Conservation (phyloP, 1,140 invertebrate species). For the Tetragnatha versicolor region DNA sequence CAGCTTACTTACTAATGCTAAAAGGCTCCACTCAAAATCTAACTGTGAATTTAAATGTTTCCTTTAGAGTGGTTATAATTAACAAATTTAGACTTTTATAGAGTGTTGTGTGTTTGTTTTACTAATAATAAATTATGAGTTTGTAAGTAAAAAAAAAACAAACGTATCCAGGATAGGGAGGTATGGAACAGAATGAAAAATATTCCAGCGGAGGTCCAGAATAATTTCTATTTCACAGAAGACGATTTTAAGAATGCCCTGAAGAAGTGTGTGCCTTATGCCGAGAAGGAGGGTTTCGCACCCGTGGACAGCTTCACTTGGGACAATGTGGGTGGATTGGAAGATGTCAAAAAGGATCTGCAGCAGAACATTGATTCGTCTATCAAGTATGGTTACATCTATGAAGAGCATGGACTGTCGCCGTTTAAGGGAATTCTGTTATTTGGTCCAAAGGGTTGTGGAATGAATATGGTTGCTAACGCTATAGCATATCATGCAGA, state of each 20-base stretch:
- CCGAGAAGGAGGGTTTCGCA: slow-evolving; percentile 94
- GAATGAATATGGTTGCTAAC: slow-evolving; percentile 90
- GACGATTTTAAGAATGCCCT: slow-evolving; percentile 38
- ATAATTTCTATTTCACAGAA: slow-evolving; percentile 7
- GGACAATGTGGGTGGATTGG: slow-evolving; percentile 94
- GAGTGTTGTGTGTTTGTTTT: too few species aligned
- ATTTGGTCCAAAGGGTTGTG: slow-evolving; percentile 91
- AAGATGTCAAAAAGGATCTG: slow-evolving; percentile 86
- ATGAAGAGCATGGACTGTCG: slow-evolving; percentile 78
- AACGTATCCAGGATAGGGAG: too few species aligned
- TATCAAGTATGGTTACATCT: slow-evolving; percentile 83
- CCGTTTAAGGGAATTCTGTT: slow-evolving; percentile 86
- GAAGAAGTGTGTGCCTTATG: slow-evolving; percentile 27
- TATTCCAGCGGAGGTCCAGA: slow-evolving; percentile 64
- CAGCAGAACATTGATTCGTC: slow-evolving; percentile 88
- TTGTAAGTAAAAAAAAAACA: too few species aligned
- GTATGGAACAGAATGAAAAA: slow-evolving; percentile 70
- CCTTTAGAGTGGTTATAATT: too few species aligned
- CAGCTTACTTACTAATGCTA: too few species aligned
- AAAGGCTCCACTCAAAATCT: too few species aligned
- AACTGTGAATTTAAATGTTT: too few species aligned
- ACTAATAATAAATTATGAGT: too few species aligned
- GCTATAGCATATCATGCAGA: slow-evolving; percentile 91
- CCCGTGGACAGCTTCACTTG: slow-evolving; percentile 97
- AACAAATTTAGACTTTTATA: too few species aligned